These are phyloP conservation scores for Molanna angustata DNA, from an alignment of 2,888 invertebrate species.

Conservation along the genomic window DNA sequence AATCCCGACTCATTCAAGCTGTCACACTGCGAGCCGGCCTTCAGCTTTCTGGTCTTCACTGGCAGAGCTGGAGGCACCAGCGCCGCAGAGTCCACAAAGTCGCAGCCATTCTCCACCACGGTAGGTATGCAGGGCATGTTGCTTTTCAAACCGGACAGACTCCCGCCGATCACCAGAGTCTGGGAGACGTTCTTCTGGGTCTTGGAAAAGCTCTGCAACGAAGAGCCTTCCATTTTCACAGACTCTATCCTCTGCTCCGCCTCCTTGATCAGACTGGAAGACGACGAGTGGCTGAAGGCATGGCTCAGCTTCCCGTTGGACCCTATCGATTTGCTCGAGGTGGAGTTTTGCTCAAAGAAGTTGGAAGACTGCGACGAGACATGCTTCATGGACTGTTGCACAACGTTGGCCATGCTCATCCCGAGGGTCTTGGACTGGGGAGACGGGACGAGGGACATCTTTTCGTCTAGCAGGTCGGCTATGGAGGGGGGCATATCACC, in stretches of 20 bases:
- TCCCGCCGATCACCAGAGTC: slow-evolving; percentile 10
- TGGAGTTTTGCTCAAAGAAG: slow-evolving; percentile 23
- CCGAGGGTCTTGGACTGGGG: slow-evolving; percentile 13
- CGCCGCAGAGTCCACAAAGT: slow-evolving; percentile 14
- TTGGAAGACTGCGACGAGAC: slow-evolving; percentile 23
- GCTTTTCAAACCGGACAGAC: slow-evolving; percentile 9
- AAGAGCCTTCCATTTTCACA: slow-evolving; percentile 21
- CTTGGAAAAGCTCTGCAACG: slow-evolving; percentile 20
- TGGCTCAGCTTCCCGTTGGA: slow-evolving; percentile 20
- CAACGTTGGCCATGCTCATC: slow-evolving; percentile 23
- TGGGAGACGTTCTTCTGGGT: slow-evolving; percentile 23
- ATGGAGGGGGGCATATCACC: slow-evolving; percentile 23
- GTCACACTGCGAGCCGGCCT: slow-evolving; percentile 49
- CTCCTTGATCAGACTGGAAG: slow-evolving; percentile 19
- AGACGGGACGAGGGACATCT: slow-evolving; percentile 13
- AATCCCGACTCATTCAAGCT: slow-evolving; percentile 22
- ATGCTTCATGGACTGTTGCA: slow-evolving; percentile 30
- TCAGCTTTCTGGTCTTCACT: slow-evolving; percentile 54
- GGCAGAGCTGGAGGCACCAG: slow-evolving; percentile 59
- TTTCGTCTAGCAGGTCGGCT: slow-evolving; percentile 15
- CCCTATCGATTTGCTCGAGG: slow-evolving; percentile 11
- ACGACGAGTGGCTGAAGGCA: slow-evolving; percentile 24
- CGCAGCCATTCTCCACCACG: slow-evolving; percentile 15
- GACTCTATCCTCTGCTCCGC: slow-evolving; percentile 19
- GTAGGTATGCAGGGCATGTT: slow-evolving; percentile 12